Base-by-base conservation (phyloP, 1,140 invertebrate genomes). In the Metaphire vulgaris region DNA sequence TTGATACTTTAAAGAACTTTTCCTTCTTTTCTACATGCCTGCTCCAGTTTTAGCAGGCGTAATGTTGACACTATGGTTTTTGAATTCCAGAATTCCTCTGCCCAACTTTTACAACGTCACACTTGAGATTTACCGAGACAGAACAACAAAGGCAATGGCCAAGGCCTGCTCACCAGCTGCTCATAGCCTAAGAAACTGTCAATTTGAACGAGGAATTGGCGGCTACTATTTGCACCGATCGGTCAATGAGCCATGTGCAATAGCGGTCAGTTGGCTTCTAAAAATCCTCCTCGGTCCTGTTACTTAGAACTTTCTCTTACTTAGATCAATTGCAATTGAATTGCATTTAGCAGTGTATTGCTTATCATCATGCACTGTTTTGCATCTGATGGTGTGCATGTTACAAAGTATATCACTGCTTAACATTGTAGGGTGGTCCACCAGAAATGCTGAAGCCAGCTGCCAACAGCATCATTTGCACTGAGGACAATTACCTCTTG, bases 61-160 rank as follows among this genome's bases (percentile, higher is more conserved):
- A n/a, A n/a, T n/a, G n/a, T n/a, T n/a, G n/a, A n/a, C n/a, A n/a
- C n/a, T n/a, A n/a, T n/a, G n/a, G n/a, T n/a, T n/a, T n/a, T n/a
- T n/a, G n/a, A n/a, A n/a, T n/a, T n/a, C n/a, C 69, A 71, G 69
- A 71, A 30, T 30, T n/a, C 69, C 69, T 12, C 21, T 71, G 16
- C 69, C 69, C 29, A 31, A 71, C 32, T 71, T 29, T 15, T 71
- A 71, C 69, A 71, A 71, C 32, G 30, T 71, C n/a, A 71, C 69
- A 21, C 69, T 71, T 26, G 69, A 71, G 33, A 71, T 71, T n/a
- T 71, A 32, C 69, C 30, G 29, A 32, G 69, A 32, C 2, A 1
- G 69, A 71, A 33, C 30, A 21, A 71, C 69, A 31, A 71, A 31
- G 32, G 69, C 69, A 56, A 12, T 21, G 6, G 6, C 21, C 6